A percentile compares a stretch with the other conserved stretches of the same genome.
phyloP scores from a whole-genome alignment of 2,888 invertebrate genomes.

The Eupithecia inturbata region DNA sequence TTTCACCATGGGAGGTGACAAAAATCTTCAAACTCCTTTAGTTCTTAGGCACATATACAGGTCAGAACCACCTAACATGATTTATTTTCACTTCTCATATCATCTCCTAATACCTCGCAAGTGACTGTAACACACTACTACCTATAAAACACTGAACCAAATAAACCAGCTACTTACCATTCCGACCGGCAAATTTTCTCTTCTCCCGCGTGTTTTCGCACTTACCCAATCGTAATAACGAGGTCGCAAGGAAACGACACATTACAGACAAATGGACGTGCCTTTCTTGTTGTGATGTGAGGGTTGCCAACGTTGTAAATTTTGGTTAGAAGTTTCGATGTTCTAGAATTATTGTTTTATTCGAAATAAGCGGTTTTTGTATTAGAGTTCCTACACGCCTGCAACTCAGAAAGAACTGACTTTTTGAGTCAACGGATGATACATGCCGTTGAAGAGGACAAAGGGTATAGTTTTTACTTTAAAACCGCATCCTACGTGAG shows the following conservation, averaged over 20 bases:
- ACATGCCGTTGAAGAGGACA: too few species aligned
- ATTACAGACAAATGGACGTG: conserved; percentile 38
- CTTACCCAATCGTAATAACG: conserved; percentile 27
- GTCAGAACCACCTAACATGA: background rate
- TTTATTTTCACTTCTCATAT: background rate
- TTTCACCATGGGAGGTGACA: too few species aligned
- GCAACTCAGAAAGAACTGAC: too few species aligned
- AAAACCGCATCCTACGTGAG: too few species aligned
- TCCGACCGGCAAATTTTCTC: background rate
- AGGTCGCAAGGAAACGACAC: conserved; percentile 26
- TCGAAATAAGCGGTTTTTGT: background rate
- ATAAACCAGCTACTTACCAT: conserved; percentile 10
- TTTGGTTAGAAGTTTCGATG: conserved; percentile 2
- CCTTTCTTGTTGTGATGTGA: conserved; percentile 23
- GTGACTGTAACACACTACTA: conserved; percentile 7
- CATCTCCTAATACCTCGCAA: background rate
- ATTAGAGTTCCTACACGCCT: too few species aligned
- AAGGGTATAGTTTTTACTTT: too few species aligned
- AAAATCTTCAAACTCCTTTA: too few species aligned
- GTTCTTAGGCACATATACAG: too few species aligned
- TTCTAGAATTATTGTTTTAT: background rate
- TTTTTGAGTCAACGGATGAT: too few species aligned
- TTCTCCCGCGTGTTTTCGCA: conserved; percentile 19
- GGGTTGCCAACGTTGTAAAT: background rate
- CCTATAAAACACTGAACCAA: conserved; percentile 7